A percentile compares a stretch with the other conserved stretches of the same genome.
phyloP scores from a whole-genome alignment of 2,113 vertebrate genomes.

The Gulo gulo region DNA sequence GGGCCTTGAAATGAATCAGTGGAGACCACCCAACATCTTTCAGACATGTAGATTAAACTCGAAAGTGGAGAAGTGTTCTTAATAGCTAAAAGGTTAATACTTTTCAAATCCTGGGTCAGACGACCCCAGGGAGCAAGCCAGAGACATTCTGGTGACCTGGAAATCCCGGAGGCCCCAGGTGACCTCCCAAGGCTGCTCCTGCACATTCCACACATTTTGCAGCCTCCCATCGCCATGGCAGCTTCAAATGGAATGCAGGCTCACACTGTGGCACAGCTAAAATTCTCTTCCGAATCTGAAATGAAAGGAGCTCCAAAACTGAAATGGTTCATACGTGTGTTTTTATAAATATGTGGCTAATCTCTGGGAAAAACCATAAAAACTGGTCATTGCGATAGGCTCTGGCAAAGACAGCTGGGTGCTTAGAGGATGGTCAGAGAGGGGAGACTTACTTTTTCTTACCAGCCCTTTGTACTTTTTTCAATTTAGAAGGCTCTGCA shows the following conservation, averaged over 20 bases:
- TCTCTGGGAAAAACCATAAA: not conserved
- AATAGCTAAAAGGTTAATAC: conserved; percentile 62
- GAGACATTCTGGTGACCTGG: conserved; percentile 44
- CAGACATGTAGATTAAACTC: conserved; percentile 55
- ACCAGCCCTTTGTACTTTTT: not conserved
- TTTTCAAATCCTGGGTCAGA: conserved; percentile 53
- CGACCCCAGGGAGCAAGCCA: not conserved
- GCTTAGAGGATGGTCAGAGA: not conserved
- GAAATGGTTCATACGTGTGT: not conserved
- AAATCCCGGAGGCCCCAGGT: not conserved
- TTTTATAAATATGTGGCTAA: not conserved
- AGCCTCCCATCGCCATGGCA: not conserved
- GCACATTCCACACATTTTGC: not conserved
- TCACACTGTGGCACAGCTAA: not conserved
- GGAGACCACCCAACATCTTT: conserved; percentile 45
- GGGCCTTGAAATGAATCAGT: not conserved
- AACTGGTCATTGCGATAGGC: not conserved
- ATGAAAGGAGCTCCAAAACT: not conserved
- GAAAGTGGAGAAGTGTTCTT: conserved; percentile 27
- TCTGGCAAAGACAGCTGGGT: not conserved
- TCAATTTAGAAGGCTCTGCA: not conserved
- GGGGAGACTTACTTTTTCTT: not conserved
- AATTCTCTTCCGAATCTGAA: not conserved
- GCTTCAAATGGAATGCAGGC: not conserved
- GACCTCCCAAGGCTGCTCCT: not conserved